A percentile compares a stretch with the other conserved stretches of the same genome.
Conservation (phyloP, 1,140 invertebrate genomes). For the Aphelinus atriplicis region DNA sequence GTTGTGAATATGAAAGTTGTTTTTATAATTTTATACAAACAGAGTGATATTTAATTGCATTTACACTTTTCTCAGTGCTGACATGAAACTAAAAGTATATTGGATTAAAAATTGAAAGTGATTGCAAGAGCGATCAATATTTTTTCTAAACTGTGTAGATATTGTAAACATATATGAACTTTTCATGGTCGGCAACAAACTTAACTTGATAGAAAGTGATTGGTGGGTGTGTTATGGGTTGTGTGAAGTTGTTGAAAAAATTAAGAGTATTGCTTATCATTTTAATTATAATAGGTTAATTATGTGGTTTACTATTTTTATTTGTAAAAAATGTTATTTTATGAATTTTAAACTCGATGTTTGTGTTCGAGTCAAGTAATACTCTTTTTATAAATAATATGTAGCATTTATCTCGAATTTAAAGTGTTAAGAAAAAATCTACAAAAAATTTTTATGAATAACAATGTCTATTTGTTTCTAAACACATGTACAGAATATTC, state of each 20-base stretch:
- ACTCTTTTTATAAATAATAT: conserved; percentile 17
- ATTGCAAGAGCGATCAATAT: conserved; percentile 16
- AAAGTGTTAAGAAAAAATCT: neutral
- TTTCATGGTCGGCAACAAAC: conserved; percentile 26
- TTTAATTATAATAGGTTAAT: conserved; percentile 7
- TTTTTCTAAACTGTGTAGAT: conserved; percentile 26
- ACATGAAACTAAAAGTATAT: neutral
- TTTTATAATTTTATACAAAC: conserved; percentile 22
- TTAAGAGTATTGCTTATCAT: neutral
- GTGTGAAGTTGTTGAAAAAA: conserved; percentile 4
- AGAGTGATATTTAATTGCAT: conserved; percentile 28
- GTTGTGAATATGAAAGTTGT: conserved; percentile 8
- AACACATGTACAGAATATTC: conserved; percentile 30
- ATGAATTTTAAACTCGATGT: conserved; percentile 19
- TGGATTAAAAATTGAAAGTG: conserved; percentile 20
- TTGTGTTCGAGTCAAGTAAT: neutral
- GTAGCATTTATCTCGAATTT: neutral
- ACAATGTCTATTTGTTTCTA: conserved; percentile 35
- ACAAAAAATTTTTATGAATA: conserved; percentile 19
- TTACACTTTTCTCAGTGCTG: neutral
- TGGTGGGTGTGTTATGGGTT: neutral
- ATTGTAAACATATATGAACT: neutral
- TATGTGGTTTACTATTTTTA: conserved; percentile 13
- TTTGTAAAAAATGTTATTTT: neutral
- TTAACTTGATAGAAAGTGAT: conserved; percentile 27